Conservation (phyloP, 2,888 invertebrate species). For the Watsonalla cultraria region DNA sequence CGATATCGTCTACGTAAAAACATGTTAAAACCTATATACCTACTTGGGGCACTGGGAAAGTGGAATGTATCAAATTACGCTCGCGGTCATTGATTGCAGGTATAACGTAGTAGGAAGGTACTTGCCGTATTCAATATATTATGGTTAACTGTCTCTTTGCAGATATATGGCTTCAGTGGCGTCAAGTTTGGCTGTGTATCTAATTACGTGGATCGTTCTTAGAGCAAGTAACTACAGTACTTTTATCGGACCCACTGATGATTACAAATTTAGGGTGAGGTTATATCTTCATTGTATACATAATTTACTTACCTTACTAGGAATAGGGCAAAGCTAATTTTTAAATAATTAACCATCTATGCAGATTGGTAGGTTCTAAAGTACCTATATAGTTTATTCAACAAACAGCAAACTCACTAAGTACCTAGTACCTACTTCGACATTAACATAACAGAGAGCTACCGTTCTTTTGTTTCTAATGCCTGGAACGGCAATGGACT, state of each 20-base stretch:
- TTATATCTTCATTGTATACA: neutral
- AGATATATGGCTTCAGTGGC: slow-evolving; percentile 94
- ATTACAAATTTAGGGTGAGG: slow-evolving; percentile 83
- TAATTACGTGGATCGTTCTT: slow-evolving; percentile 88
- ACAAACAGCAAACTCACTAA: too few relatives aligned
- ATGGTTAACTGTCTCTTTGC: slow-evolving; percentile 29
- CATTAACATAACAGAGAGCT: too few relatives aligned
- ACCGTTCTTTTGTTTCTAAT: too few relatives aligned
- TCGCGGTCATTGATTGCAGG: neutral
- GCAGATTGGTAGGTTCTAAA: too few relatives aligned
- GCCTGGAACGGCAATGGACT: too few relatives aligned
- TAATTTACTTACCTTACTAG: neutral
- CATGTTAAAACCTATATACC: too few relatives aligned
- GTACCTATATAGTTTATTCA: too few relatives aligned
- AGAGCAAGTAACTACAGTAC: slow-evolving; percentile 67
- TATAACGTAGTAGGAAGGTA: neutral
- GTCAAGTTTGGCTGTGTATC: slow-evolving; percentile 90
- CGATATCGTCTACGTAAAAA: too few relatives aligned
- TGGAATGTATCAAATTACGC: slow-evolving; percentile 1
- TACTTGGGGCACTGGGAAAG: neutral
- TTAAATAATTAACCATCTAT: too few relatives aligned
- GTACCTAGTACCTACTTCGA: too few relatives aligned
- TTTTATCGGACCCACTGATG: slow-evolving; percentile 82
- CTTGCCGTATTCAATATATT: too few relatives aligned
- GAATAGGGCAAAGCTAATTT: too few relatives aligned